These are phyloP conservation scores for Dione juno DNA, from an alignment of 2,888 invertebrate species.

Conservation along the genomic window DNA sequence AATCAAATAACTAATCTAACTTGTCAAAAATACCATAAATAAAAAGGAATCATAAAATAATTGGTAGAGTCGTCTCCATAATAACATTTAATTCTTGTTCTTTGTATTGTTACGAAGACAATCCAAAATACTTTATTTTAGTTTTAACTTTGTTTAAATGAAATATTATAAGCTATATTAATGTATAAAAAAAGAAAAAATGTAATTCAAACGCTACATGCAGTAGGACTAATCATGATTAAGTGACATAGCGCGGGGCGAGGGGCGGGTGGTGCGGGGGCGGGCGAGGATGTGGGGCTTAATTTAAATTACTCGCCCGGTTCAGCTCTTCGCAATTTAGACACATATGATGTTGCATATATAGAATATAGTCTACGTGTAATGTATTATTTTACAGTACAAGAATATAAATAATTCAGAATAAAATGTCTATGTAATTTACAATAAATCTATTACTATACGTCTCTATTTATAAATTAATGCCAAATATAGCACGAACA, in stretches of 20 bases:
- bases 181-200: background rate
- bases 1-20: too few species aligned
- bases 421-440: too few species aligned
- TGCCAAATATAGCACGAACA: too few species aligned
- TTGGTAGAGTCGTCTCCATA: too few species aligned
- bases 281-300: background rate
- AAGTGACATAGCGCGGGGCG: constrained; percentile 9
- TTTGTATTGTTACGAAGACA: too few species aligned
- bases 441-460: too few species aligned
- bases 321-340: constrained; percentile 29
- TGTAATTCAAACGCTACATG: constrained; percentile 11
- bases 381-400: background rate
- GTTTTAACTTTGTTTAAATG: too few species aligned
- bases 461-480: too few species aligned
- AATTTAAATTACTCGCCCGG: constrained; percentile 31
- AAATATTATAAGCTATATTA: background rate
- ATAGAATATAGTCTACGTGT: background rate
- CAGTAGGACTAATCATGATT: constrained; percentile 20
- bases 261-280: background rate
- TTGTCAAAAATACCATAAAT: too few species aligned
- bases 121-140: background rate
- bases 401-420: too few species aligned
- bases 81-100: too few species aligned
- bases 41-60: too few species aligned
- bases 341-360: background rate